Conservation (phyloP, 2,113 vertebrate genomes). For the Seriola rivoliana region DNA sequence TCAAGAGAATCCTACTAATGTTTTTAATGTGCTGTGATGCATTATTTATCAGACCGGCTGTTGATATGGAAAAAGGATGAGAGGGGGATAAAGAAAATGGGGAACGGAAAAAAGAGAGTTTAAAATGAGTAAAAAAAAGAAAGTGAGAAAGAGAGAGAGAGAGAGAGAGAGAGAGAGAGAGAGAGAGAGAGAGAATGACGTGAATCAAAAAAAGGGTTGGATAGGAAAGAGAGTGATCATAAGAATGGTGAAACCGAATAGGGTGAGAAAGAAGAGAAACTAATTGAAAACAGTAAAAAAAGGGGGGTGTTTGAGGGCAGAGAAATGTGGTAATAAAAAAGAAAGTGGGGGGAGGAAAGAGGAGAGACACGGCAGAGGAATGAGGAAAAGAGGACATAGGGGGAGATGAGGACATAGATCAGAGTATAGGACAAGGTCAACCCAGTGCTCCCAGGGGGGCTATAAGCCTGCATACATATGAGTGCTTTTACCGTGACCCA, state of each 20-base stretch:
- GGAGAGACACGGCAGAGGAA: slow-evolving; percentile 30
- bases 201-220: slow-evolving; percentile 26
- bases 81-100: slow-evolving; percentile 56
- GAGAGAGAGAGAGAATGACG: background rate
- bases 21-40: slow-evolving; percentile 85
- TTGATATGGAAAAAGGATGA: slow-evolving; percentile 78
- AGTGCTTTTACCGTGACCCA: slow-evolving; percentile 77
- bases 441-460: slow-evolving; percentile 65
- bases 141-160: slow-evolving; percentile 2
- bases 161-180: background rate
- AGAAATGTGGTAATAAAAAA: slow-evolving; percentile 65
- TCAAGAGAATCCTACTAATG: slow-evolving; percentile 81
- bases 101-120: slow-evolving; percentile 39
- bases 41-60: slow-evolving; percentile 85
- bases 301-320: slow-evolving; percentile 27
- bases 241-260: slow-evolving; percentile 20
- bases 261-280: slow-evolving; percentile 30
- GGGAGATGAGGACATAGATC: slow-evolving; percentile 80
- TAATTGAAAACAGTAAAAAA: slow-evolving; percentile 35
- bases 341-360: slow-evolving; percentile 10
- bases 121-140: slow-evolving; percentile 45
- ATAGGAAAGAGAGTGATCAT: slow-evolving; percentile 1
- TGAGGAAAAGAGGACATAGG: slow-evolving; percentile 58
- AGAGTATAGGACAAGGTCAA: slow-evolving; percentile 79
- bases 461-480: slow-evolving; percentile 80